Evolutionary conservation across 2,888 invertebrate species (phyloP).

Genomic region (Plagiodera versicolora): DNA sequence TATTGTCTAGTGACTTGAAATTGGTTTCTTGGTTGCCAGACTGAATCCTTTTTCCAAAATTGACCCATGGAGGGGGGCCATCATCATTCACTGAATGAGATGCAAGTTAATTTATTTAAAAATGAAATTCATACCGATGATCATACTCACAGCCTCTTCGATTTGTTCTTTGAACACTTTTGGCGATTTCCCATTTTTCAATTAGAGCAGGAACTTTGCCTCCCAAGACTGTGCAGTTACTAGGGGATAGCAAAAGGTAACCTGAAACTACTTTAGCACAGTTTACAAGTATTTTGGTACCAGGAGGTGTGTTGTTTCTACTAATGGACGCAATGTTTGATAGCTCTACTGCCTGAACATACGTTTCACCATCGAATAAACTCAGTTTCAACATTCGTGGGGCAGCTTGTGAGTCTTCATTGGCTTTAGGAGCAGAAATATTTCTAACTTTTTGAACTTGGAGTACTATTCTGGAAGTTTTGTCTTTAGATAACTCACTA

Average conservation of each 20-base stretch:
- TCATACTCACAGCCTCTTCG: slow-evolving; percentile 33
- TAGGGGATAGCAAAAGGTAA: slow-evolving; percentile 70
- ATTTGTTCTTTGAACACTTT: slow-evolving; percentile 43
- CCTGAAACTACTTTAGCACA: slow-evolving; percentile 65
- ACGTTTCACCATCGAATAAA: slow-evolving; percentile 81
- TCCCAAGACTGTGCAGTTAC: slow-evolving; percentile 74
- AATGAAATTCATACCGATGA: neutral
- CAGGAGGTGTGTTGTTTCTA: slow-evolving; percentile 73
- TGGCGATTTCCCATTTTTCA: slow-evolving; percentile 84
- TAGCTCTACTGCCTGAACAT: slow-evolving; percentile 77
- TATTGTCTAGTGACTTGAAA: slow-evolving; percentile 70
- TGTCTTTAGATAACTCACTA: slow-evolving; percentile 66
- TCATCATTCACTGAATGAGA: slow-evolving; percentile 59
- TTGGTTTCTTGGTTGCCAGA: slow-evolving; percentile 61
- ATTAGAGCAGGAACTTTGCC: slow-evolving; percentile 80
- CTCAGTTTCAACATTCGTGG: slow-evolving; percentile 84
- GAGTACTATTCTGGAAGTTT: slow-evolving; percentile 65
- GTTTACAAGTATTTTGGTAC: slow-evolving; percentile 75
- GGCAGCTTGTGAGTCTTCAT: slow-evolving; percentile 80
- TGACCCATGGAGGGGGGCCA: slow-evolving; percentile 89
- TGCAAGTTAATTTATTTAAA: no score
- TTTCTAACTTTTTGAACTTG: slow-evolving; percentile 89
- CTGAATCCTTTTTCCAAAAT: slow-evolving; percentile 80
- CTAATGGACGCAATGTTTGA: slow-evolving; percentile 71
- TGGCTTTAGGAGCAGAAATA: slow-evolving; percentile 86